phyloP scores from a whole-genome alignment of 2,113 vertebrate genomes.

The Ceuthmochares aereus region DNA sequence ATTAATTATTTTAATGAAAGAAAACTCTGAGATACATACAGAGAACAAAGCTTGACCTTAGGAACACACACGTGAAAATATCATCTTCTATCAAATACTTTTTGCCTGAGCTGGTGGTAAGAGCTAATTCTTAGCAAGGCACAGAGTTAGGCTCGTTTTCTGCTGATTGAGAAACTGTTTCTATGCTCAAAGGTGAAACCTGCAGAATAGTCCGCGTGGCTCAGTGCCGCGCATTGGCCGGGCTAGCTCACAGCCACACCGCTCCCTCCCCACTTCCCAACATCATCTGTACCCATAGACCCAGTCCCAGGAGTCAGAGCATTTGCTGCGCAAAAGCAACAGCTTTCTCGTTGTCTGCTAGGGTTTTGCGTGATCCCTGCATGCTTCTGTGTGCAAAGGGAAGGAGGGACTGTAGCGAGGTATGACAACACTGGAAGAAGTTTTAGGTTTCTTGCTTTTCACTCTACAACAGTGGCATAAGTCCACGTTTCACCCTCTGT shows the following conservation, averaged over 20 bases:
- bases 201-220: accelerated
- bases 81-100: not conserved
- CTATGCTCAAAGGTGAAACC: not conserved
- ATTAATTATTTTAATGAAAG: not conserved
- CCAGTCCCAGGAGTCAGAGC: accelerated
- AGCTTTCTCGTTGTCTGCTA: not conserved
- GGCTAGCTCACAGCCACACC: not conserved
- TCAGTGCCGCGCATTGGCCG: accelerated
- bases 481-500: not conserved
- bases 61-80: not conserved
- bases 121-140: not conserved
- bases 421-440: not conserved
- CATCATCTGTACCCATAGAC: not conserved
- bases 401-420: not conserved
- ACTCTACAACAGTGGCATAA: not conserved
- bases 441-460: not conserved
- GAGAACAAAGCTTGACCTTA: not conserved
- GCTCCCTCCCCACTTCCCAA: not conserved
- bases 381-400: accelerated
- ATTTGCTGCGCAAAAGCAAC: not conserved
- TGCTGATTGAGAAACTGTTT: not conserved
- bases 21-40: accelerated
- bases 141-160: not conserved
- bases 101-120: not conserved
- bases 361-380: accelerated